Evolutionary conservation across 2,113 vertebrate genomes (phyloP), one percentile per base, ranked within the genome.

Genomic region (Cyanistes caeruleus): DNA sequence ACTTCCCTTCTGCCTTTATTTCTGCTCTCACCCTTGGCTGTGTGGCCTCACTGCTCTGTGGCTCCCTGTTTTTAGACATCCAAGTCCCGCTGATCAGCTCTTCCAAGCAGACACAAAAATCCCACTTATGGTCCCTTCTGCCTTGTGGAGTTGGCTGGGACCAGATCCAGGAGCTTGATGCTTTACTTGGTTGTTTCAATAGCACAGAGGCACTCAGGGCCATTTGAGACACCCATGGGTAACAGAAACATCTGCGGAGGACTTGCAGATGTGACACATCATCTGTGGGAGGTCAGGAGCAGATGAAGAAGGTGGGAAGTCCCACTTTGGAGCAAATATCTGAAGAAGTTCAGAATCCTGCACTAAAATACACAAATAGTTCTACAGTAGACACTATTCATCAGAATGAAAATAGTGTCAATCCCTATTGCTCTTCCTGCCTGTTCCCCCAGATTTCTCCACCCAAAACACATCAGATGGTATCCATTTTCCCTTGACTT

Each of bases 91-190:
- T 28, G 5, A 60, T 39, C 33, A 77, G 35, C 39, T 74, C 22
- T 31, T 84, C 43, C 51, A 74, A 64, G 63, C 8, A 76, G 67
- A 49, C 4, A 41, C 4, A 76, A 53, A 90, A 87, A 51, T 46
- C n/a, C 11, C 21, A 7, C 5, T 56, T 41, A 2, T 19, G 23
- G 11, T 84, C 24, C 27, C 13, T 44, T 37, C 51, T n/a, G n/a
- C n/a, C n/a, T n/a, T n/a, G n/a, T n/a, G n/a, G n/a, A n/a, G n/a
- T n/a, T n/a, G n/a, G n/a, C n/a, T n/a, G n/a, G n/a, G n/a, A n/a
- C n/a, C n/a, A n/a, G n/a, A n/a, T n/a, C n/a, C n/a, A n/a, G n/a
- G 49, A 73, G 5, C 10, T 58, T 0, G 0, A 7, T 68, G 37
- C 7, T 39, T 39, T 39, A 39, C 7, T 8, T 59, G 9, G 9